Conservation (phyloP, 2,797 vertebrate genomes). For the Cuculus canorus region DNA sequence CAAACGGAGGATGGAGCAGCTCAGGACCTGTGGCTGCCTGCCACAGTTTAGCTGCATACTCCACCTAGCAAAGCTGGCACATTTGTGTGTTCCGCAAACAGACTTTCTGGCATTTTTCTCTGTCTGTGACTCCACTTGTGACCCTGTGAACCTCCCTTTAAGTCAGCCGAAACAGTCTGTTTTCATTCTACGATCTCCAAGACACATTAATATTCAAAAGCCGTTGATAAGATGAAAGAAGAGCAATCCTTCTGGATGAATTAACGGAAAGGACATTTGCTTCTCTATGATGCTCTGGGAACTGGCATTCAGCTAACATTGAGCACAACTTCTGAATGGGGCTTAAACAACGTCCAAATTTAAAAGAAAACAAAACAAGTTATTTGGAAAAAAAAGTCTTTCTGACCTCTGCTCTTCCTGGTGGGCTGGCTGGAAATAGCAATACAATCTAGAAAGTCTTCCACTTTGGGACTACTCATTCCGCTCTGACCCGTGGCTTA, state of each 20-base stretch:
- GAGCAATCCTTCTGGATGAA: slow-evolving; percentile 11
- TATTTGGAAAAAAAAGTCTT: background rate
- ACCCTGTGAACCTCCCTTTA: slow-evolving; percentile 63
- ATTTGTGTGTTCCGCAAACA: slow-evolving; percentile 31
- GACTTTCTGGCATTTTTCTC: slow-evolving; percentile 66
- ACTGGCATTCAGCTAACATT: background rate
- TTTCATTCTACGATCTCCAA: slow-evolving; percentile 28
- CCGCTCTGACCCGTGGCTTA: slow-evolving; percentile 9
- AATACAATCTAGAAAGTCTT: background rate
- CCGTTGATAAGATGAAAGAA: slow-evolving; percentile 62
- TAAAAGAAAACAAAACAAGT: slow-evolving; percentile 21
- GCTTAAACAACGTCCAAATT: background rate
- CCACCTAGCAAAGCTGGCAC: slow-evolving; percentile 37
- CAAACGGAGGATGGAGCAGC: background rate
- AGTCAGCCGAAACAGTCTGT: slow-evolving; percentile 33
- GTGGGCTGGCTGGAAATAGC: slow-evolving; percentile 26
- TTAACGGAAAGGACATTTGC: background rate
- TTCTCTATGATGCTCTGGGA: slow-evolving; percentile 19
- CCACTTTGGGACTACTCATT: slow-evolving; percentile 5
- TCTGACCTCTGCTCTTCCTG: slow-evolving; percentile 25
- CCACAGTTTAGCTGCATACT: background rate
- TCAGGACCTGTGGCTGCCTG: background rate
- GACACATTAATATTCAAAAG: slow-evolving; percentile 52
- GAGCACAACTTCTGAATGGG: slow-evolving; percentile 36
- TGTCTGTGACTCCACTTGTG: slow-evolving; percentile 46